Conservation (phyloP, 2,797 vertebrate species). For the Petrocephalus sullivani region DNA sequence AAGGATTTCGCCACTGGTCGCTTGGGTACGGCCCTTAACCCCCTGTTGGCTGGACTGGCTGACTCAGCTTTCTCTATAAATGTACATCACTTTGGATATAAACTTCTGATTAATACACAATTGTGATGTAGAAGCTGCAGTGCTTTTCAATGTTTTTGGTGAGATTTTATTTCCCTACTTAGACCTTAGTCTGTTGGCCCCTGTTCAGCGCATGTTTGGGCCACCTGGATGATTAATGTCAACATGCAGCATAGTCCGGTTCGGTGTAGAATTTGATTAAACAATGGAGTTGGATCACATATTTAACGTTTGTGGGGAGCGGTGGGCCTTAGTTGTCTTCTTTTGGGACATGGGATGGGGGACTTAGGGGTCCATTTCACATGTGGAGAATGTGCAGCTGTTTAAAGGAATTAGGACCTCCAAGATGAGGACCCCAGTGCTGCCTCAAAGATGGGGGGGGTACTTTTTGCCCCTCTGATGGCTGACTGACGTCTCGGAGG, state of each 20-base stretch:
- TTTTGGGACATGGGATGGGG: neutral
- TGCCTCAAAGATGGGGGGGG: neutral
- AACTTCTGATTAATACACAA: neutral
- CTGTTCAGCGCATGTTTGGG: neutral
- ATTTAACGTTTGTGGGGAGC: neutral
- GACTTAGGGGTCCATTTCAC: neutral
- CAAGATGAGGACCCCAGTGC: neutral
- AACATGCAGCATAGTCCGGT: neutral
- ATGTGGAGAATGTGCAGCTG: neutral
- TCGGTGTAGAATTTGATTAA: neutral
- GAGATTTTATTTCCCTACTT: neutral
- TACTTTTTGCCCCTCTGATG: neutral
- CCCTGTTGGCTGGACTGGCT: neutral
- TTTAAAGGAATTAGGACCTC: neutral
- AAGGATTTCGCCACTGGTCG: neutral
- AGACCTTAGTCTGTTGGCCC: neutral
- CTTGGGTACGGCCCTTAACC: neutral
- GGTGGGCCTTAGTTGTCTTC: neutral
- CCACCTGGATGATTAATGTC: neutral
- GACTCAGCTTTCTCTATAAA: neutral
- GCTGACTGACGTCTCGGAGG: neutral
- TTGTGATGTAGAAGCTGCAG: neutral
- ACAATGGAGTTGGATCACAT: neutral
- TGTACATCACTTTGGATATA: neutral
- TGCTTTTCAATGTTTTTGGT: neutral